A percentile compares a stretch with the other conserved stretches of the same genome.
phyloP scores from a whole-genome alignment of 2,797 vertebrate genomes.

The Coregonus sp. region DNA sequence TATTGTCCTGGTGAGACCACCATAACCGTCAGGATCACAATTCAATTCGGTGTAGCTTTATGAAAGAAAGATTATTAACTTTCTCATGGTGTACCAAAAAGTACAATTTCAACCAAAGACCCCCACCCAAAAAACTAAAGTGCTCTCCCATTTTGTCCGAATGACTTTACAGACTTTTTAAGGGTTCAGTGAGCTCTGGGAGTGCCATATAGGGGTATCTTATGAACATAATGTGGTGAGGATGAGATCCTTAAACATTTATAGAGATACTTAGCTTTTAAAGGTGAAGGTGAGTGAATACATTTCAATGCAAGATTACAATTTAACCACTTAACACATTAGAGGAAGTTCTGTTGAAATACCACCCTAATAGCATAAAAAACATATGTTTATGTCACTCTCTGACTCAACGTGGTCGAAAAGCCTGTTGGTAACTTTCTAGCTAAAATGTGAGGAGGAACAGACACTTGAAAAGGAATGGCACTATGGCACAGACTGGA shows the following conservation, averaged over 20 bases:
- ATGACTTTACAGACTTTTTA: not conserved
- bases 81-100: not conserved
- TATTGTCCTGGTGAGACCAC: conserved; percentile 16
- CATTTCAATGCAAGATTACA: not conserved
- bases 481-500: conserved; percentile 16
- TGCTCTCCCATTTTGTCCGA: not conserved
- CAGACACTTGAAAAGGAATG: conserved; percentile 36
- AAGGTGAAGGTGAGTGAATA: not conserved
- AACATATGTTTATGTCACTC: not conserved
- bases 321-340: too few species aligned
- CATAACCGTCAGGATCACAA: not conserved
- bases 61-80: conserved; percentile 18
- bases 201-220: not conserved
- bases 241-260: not conserved
- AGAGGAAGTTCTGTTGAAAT: not conserved
- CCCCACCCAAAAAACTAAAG: not conserved
- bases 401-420: not conserved
- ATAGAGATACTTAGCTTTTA: not conserved
- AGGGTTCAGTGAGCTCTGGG: not conserved
- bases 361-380: not conserved
- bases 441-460: conserved; percentile 35
- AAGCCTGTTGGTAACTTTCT: conserved; percentile 21
- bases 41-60: conserved; percentile 7
- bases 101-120: not conserved
- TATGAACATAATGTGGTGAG: not conserved